Evolutionary conservation across 2,113 vertebrate genomes (phyloP).

Genomic region (Gallinago undulata): DNA sequence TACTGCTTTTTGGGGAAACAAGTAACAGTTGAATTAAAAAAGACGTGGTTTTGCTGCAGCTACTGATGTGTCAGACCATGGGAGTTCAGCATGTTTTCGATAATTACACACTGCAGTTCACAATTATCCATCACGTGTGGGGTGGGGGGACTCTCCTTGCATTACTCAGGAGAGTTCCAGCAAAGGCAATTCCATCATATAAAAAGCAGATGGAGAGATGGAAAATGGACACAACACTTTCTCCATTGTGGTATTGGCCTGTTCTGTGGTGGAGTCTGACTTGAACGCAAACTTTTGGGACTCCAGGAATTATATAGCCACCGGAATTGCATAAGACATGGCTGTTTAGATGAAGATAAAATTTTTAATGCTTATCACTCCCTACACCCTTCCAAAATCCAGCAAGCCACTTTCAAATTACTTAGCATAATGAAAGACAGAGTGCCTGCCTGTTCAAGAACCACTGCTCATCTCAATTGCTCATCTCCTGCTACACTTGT

Average conservation of each 20-base stretch:
- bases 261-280: not conserved
- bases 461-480: not conserved
- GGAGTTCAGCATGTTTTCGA: not conserved
- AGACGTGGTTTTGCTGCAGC: not conserved
- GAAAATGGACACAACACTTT: not conserved
- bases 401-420: not conserved
- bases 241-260: rapidly evolving
- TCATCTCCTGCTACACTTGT: not conserved
- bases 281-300: not conserved
- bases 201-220: not conserved
- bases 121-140: not conserved
- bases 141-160: not conserved
- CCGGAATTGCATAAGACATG: rapidly evolving
- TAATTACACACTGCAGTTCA: not conserved
- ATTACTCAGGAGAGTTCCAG: not conserved
- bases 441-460: not conserved
- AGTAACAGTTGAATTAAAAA: not conserved
- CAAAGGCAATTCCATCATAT: not conserved
- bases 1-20: not conserved
- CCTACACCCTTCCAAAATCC: rapidly evolving
- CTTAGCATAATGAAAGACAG: not conserved
- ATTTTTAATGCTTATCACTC: not conserved
- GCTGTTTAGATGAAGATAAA: not conserved
- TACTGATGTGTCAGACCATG: not conserved
- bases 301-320: not conserved